These are phyloP conservation scores for Platysteira castanea DNA, from an alignment of 2,113 vertebrate species.

Conservation along the genomic window DNA sequence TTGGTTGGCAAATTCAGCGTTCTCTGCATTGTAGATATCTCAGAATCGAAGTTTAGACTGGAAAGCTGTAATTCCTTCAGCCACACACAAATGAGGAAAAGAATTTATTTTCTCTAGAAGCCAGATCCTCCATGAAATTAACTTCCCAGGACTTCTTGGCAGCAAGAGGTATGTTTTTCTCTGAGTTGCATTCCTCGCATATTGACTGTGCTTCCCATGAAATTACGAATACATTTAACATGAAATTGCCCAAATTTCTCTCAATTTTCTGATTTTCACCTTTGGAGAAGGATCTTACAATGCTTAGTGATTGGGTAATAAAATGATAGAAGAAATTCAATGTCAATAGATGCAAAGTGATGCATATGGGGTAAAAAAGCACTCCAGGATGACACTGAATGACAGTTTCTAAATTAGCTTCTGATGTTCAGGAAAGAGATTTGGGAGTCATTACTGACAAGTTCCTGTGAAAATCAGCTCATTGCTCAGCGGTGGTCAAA, in stretches of 20 bases:
- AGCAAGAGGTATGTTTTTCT: not conserved
- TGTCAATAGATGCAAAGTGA: constrained; percentile 16
- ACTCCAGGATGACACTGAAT: not conserved
- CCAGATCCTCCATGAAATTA: not conserved
- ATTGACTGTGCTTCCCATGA: not conserved
- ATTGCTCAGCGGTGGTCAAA: not conserved
- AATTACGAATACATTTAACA: constrained; percentile 31
- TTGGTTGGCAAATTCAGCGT: not conserved
- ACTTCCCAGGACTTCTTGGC: not conserved
- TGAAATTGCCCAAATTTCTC: constrained; percentile 2
- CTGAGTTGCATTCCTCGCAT: not conserved
- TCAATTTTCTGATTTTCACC: constrained; percentile 27
- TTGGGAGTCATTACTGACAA: not conserved
- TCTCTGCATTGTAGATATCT: not conserved
- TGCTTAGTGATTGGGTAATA: constrained; percentile 24
- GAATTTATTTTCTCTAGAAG: not conserved
- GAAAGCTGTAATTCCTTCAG: not conserved
- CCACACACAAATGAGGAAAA: not conserved
- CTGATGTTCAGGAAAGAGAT: not conserved
- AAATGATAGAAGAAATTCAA: constrained; percentile 13
- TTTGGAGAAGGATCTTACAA: constrained; percentile 18
- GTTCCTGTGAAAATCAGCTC: constrained; percentile 19
- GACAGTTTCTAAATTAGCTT: constrained; percentile 7
- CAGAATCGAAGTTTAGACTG: not conserved
- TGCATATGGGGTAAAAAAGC: not conserved